A percentile compares a stretch with the other conserved stretches of the same genome.
Evolutionary conservation across 2,888 invertebrate species (phyloP).

Genomic region (Julus scandinavius): DNA sequence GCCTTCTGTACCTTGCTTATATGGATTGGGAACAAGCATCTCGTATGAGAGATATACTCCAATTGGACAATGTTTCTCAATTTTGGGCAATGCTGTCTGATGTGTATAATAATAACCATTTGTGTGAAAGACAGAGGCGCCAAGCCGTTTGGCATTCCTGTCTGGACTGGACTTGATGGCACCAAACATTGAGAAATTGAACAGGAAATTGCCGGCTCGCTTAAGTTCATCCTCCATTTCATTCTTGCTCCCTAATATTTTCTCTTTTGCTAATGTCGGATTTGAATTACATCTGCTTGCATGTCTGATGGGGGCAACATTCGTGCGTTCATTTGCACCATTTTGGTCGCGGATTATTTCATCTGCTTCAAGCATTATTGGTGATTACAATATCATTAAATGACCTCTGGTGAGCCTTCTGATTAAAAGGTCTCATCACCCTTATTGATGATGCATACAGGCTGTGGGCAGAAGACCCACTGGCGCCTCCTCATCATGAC

Average conservation of each 20-base stretch:
- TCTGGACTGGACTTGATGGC: constrained; percentile 48
- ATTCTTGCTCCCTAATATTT: not conserved
- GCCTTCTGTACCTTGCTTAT: no score
- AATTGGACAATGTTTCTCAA: not conserved
- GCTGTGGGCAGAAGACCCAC: not conserved
- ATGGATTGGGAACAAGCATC: not conserved
- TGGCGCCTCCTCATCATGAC: not conserved
- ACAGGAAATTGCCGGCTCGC: constrained; percentile 43
- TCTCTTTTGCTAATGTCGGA: not conserved
- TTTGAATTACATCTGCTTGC: constrained; percentile 3
- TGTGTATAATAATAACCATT: constrained; percentile 41
- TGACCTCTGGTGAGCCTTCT: not conserved
- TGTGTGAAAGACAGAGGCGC: constrained; percentile 47
- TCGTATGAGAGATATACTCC: not conserved
- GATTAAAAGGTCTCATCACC: not conserved
- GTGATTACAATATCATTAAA: not conserved
- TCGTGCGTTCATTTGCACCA: not conserved
- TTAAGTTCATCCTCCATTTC: not conserved
- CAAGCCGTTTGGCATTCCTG: constrained; percentile 10
- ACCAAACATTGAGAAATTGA: constrained; percentile 28
- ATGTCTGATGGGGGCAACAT: not conserved
- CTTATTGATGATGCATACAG: not conserved
- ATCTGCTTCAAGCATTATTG: not conserved
- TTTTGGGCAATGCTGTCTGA: not conserved
- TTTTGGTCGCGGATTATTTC: not conserved